Evolutionary conservation across 2,797 vertebrate species (phyloP).

Genomic region (Prunella strophiata): DNA sequence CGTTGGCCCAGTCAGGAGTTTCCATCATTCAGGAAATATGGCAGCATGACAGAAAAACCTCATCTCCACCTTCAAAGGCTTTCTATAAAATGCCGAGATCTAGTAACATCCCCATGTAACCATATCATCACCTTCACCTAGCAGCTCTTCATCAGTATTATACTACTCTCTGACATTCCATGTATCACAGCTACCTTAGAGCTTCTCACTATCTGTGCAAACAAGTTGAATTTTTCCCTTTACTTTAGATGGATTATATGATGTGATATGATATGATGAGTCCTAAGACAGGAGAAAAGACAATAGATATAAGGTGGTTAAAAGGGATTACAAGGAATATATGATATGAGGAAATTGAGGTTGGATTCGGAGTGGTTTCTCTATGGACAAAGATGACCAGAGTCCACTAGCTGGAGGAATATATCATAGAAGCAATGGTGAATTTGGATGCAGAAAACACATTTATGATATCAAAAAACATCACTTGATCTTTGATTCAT

Average conservation of each 20-base stretch:
- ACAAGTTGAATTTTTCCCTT: neutral
- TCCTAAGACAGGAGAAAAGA: neutral
- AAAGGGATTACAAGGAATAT: neutral
- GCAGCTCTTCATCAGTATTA: neutral
- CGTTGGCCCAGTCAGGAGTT: neutral
- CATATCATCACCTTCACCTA: neutral
- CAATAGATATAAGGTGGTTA: accelerated
- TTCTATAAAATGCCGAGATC: neutral
- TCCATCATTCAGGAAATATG: neutral
- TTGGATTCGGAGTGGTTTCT: neutral
- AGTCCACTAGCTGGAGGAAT: neutral
- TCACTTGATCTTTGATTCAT: neutral
- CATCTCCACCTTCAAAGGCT: neutral
- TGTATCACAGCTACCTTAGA: neutral
- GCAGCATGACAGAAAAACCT: neutral
- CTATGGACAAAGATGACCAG: no score
- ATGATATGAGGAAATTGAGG: neutral
- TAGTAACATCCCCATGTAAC: neutral
- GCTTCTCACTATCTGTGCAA: neutral
- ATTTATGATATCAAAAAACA: neutral
- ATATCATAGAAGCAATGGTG: neutral
- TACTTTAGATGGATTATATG: neutral
- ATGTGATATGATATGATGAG: neutral
- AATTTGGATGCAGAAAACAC: neutral
- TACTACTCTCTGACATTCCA: neutral